A percentile compares a stretch with the other conserved stretches of the same genome.
phyloP scores from a whole-genome alignment of 2,797 vertebrate species.

The Lagorchestes hirsutus region DNA sequence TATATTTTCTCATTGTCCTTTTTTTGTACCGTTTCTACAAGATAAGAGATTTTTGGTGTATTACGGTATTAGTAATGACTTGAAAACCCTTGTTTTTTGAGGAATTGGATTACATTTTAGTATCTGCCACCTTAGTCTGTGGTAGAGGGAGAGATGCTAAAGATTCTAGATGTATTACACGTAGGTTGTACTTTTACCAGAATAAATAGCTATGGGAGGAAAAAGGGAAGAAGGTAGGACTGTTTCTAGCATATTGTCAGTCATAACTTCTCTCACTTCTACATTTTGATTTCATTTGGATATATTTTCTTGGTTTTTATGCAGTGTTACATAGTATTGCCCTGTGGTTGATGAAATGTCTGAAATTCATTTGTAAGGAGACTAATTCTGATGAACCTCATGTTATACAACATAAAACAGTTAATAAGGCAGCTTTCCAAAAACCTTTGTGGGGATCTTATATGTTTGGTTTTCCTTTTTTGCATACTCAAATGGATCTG shows the following conservation, averaged over 20 bases:
- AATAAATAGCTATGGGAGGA: conserved; percentile 1
- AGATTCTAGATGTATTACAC: background rate
- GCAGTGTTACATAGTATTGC: background rate
- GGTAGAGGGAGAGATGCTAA: background rate
- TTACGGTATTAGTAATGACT: background rate
- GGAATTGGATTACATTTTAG: background rate
- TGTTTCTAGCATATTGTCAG: background rate
- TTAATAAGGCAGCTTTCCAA: conserved; percentile 1
- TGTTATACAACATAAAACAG: background rate
- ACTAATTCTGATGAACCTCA: background rate
- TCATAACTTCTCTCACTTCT: conserved; percentile 7
- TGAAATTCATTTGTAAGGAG: background rate
- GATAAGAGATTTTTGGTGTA: background rate
- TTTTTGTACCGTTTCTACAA: background rate
- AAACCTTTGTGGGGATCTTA: background rate
- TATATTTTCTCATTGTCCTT: background rate
- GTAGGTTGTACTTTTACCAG: background rate
- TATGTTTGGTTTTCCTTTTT: background rate
- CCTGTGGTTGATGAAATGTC: conserved; percentile 9
- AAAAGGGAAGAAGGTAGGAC: background rate
- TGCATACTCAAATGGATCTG: background rate
- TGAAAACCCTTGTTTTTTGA: conserved; percentile 16
- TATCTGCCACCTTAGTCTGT: background rate
- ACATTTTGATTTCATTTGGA: background rate
- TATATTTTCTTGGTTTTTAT: background rate